Percentiles rank a stretch among this genome's conserved stretches.
Conservation (phyloP, 2,797 vertebrate genomes). For the Nothura maculosa region DNA sequence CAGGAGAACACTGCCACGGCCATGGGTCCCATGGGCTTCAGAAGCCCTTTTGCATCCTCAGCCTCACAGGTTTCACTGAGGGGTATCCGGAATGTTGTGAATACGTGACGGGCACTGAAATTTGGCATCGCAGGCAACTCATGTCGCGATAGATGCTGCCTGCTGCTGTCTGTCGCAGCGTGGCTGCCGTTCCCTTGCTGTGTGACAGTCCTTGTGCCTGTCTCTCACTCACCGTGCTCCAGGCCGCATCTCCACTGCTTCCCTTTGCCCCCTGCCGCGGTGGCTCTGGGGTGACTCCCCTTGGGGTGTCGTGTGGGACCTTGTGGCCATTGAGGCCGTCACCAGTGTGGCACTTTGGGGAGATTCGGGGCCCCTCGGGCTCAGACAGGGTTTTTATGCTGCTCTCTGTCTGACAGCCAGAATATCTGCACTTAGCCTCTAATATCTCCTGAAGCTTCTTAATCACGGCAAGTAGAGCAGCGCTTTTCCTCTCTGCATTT, state of each 20-base stretch:
- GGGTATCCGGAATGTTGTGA: not conserved
- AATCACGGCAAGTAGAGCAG: not conserved
- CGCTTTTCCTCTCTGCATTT: not conserved
- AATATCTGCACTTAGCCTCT: not conserved
- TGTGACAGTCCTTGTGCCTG: not conserved
- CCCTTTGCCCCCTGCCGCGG: fast-evolving
- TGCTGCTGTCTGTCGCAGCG: not conserved
- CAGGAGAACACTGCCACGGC: not conserved
- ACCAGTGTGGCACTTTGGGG: not conserved
- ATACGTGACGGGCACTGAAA: not conserved
- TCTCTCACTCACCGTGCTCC: fast-evolving
- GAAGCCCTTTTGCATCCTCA: conserved; percentile 1
- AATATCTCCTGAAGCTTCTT: conserved; percentile 1
- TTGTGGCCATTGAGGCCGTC: not conserved
- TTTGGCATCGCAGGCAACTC: not conserved
- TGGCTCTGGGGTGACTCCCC: fast-evolving
- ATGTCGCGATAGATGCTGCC: not conserved
- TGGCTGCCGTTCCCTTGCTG: not conserved
- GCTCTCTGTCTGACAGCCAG: not conserved
- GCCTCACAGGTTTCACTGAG: not conserved
- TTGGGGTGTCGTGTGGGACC: not conserved
- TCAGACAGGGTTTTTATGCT: not conserved
- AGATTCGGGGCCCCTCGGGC: not conserved
- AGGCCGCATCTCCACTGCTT: not conserved
- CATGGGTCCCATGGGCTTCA: not conserved